These are phyloP conservation scores for Zaprionus kolodkinae DNA, from an alignment of 1,140 invertebrate genomes.

Conservation along the genomic window DNA sequence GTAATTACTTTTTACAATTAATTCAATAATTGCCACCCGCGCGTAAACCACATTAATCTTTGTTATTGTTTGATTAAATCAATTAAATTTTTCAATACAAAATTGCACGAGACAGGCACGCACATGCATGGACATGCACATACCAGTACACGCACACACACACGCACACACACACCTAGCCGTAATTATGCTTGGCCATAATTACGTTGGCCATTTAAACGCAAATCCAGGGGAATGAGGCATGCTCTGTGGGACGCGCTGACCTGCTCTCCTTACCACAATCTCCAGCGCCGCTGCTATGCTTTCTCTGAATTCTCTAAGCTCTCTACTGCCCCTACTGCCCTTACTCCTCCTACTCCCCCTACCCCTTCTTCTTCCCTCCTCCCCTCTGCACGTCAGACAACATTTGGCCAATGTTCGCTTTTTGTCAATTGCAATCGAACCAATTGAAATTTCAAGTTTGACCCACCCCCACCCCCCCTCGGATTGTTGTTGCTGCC, in stretches of 20 bases:
- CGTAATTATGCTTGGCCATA: conserved; percentile 62
- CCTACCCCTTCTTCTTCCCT: neutral
- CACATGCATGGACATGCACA: conserved; percentile 9
- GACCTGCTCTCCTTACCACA: neutral
- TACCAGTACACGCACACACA: conserved; percentile 5
- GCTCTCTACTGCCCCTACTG: too few species aligned
- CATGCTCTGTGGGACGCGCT: too few species aligned
- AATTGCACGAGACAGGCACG: conserved; percentile 7
- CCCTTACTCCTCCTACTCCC: neutral
- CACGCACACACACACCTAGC: neutral
- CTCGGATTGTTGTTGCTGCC: neutral
- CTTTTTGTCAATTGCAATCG: conserved; percentile 62
- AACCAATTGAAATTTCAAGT: conserved; percentile 63
- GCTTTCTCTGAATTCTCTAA: too few species aligned
- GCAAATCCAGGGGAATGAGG: conserved; percentile 35
- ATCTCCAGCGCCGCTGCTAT: neutral
- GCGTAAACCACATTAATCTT: conserved; percentile 46
- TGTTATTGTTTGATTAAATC: conserved; percentile 66
- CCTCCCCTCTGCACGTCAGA: conserved; percentile 4
- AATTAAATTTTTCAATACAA: conserved; percentile 53
- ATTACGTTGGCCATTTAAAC: conserved; percentile 71
- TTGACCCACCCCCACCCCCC: neutral
- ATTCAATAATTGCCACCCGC: neutral
- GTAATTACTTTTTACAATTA: conserved; percentile 7
- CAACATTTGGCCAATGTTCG: conserved; percentile 34